Conservation (phyloP, 1,140 invertebrate genomes). For the Cotesia typhae region DNA sequence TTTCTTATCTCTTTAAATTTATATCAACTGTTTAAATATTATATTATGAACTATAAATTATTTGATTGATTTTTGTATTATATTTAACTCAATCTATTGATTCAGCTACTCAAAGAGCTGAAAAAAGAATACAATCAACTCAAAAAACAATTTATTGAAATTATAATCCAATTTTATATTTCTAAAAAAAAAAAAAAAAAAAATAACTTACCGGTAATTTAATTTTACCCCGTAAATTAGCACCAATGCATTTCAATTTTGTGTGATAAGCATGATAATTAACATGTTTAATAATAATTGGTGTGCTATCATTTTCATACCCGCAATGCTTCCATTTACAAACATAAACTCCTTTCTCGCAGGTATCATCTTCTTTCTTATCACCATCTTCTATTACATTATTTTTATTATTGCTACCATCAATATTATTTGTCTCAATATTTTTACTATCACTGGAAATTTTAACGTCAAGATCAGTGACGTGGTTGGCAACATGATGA, state of each 20-base stretch:
- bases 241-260: conserved; percentile 76
- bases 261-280: conserved; percentile 82
- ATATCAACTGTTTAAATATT: too few species aligned
- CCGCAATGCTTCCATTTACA: conserved; percentile 75
- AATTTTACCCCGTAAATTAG: conserved; percentile 69
- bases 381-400: too few species aligned
- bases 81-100: too few species aligned
- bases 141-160: too few species aligned
- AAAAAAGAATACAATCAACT: too few species aligned
- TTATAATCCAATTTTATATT: neutral
- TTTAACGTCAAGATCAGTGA: conserved; percentile 53
- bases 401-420: too few species aligned
- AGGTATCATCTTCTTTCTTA: conserved; percentile 13
- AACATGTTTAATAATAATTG: conserved; percentile 74
- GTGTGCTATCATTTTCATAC: conserved; percentile 65
- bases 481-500: conserved; percentile 57
- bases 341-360: conserved; percentile 60
- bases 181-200: neutral
- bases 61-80: too few species aligned
- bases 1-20: too few species aligned
- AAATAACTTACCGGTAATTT: conserved; percentile 68
- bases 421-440: too few species aligned
- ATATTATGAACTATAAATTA: too few species aligned
- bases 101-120: too few species aligned
- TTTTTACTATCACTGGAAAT: conserved; percentile 29